Evolutionary conservation across 2,797 vertebrate species (phyloP).

Genomic region (Manis pentadactyla): DNA sequence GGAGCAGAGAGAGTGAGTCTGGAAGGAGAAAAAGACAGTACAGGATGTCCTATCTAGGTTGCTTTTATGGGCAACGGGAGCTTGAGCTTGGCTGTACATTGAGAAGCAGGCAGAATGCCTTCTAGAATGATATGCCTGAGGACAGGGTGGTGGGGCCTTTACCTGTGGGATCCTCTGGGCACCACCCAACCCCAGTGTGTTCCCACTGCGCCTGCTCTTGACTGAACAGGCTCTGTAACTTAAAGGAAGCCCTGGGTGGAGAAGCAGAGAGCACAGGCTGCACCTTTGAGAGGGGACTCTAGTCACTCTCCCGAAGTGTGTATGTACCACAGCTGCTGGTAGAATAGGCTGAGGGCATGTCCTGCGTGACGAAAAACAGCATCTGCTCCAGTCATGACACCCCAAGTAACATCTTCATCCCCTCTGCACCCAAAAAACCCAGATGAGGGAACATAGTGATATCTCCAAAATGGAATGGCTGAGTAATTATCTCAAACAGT

Average conservation of each 20-base stretch:
- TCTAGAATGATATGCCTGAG: not conserved
- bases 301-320: not conserved
- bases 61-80: not conserved
- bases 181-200: not conserved
- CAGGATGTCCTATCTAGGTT: not conserved
- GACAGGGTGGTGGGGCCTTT: fast-evolving
- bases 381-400: not conserved
- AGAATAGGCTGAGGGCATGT: not conserved
- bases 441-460: too few relatives aligned
- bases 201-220: not conserved
- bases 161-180: fast-evolving
- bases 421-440: not conserved
- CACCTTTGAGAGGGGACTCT: not conserved
- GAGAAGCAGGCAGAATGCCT: not conserved
- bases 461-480: not conserved
- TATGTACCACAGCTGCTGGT: not conserved
- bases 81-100: not conserved
- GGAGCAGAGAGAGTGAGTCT: not conserved
- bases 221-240: not conserved
- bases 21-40: not conserved
- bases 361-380: not conserved
- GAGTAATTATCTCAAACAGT: not conserved
- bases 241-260: not conserved
- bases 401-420: fast-evolving
- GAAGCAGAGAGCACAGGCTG: not conserved